These are phyloP conservation scores for Platycheirus albimanus DNA, from an alignment of 2,888 invertebrate genomes.

Conservation along the genomic window DNA sequence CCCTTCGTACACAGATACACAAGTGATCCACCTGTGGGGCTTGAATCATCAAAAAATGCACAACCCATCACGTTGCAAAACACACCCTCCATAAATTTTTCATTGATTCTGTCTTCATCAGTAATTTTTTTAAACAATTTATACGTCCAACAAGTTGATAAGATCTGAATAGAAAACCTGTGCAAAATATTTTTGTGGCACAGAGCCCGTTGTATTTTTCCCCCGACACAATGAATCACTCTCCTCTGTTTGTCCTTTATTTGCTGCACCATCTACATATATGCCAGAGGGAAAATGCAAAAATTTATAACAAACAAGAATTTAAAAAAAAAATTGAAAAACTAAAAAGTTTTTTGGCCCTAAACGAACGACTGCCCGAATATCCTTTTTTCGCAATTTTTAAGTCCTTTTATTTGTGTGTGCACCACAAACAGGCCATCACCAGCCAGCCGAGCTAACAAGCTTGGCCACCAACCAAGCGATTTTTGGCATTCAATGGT, in stretches of 20 bases:
- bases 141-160: conserved; percentile 48
- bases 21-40: too few relatives aligned
- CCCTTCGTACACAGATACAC: too few relatives aligned
- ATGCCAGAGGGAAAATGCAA: not conserved
- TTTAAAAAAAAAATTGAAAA: conserved; percentile 14
- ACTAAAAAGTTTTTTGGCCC: conserved; percentile 49
- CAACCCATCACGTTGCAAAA: too few relatives aligned
- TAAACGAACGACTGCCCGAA: conserved; percentile 51
- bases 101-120: not conserved
- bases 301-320: conserved; percentile 10
- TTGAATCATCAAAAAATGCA: too few relatives aligned
- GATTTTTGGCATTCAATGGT: conserved; percentile 65
- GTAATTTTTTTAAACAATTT: not conserved
- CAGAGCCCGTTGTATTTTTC: conserved; percentile 36
- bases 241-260: not conserved
- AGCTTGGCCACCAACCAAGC: conserved; percentile 70
- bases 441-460: conserved; percentile 60
- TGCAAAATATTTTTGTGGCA: conserved; percentile 46
- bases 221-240: conserved; percentile 65
- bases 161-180: not conserved
- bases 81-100: too few relatives aligned
- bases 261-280: not conserved
- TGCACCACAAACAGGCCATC: conserved; percentile 69
- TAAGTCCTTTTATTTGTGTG: conserved; percentile 57
- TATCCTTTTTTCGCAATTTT: conserved; percentile 56